Conservation (phyloP, 2,113 vertebrate species). For the Petaurus breviceps region DNA sequence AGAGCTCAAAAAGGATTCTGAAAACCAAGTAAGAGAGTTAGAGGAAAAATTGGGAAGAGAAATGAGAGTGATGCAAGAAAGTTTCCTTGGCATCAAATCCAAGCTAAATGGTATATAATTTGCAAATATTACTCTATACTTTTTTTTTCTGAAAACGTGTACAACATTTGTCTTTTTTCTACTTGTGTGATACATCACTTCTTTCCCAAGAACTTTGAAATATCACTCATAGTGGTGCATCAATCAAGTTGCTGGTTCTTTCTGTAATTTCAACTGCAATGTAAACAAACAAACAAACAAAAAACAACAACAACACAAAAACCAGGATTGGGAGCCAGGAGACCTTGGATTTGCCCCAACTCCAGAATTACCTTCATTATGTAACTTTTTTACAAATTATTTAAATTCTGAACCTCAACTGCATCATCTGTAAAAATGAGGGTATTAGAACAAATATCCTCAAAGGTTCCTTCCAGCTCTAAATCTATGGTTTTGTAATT, state of each 20-base stretch:
- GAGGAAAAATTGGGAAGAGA: no score
- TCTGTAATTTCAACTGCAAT: neutral
- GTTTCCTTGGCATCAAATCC: neutral
- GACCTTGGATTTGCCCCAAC: neutral
- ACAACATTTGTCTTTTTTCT: neutral
- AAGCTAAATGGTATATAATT: neutral
- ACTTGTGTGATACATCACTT: neutral
- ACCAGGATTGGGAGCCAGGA: neutral
- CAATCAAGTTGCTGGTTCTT: neutral
- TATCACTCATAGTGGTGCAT: neutral
- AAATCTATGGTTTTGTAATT: neutral
- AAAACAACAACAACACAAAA: neutral
- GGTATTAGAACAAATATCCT: neutral
- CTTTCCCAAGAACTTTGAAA: neutral
- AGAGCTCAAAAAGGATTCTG: no score
- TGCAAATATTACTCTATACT: neutral
- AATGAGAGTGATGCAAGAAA: no score
- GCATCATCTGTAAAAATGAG: neutral
- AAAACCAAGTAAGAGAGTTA: no score
- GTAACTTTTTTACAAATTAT: neutral
- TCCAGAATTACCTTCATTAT: neutral
- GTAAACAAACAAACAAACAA: neutral
- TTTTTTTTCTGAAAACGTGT: neutral
- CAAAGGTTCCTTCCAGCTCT: neutral
- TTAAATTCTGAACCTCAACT: neutral